Base-by-base conservation (phyloP, 2,888 invertebrate genomes). In the Agrotis clavis region DNA sequence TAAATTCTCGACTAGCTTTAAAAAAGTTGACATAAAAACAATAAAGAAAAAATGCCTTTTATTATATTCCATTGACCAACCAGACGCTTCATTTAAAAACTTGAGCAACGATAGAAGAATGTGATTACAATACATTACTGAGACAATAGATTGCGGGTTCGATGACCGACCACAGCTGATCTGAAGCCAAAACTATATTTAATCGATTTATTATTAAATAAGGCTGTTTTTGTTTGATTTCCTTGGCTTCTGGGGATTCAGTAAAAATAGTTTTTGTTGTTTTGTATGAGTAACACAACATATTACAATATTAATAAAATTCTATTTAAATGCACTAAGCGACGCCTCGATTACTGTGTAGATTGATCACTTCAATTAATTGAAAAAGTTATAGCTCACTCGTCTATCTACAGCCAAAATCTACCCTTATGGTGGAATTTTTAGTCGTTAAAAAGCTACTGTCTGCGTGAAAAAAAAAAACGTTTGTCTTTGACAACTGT, bases 51-150 rank as follows among this genome's bases (percentile, higher is more conserved):
- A 51, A 67, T 3, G n/a, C 64, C 11, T 56, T 77, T 76, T 71
- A 69, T 67, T 60, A 68, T 47, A 64, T 61, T 50, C 65, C n/a
- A 64, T 71, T 78, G 61, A 70, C 71, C 74, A 79, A 72, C 35
- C 59, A 63, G 66, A 69, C 79, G 54, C 48, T 78, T 82, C 53
- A 50, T 75, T 83, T 77, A 54, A 80, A 85, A 85, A 85, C 82
- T 86, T 85, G 86, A 75, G 86, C 86, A 85, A 86, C 71, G 69
- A 50, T 67, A 14, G 68, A 81, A 72, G 82, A 79, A 84, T 86
- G 56, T 68, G 61, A 85, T 86, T 84, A 86, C 86, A 85, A 86
- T 86, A 85, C 79, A 86, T 84, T 83, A 82, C 35, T 62, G 64
- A 86, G 57, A 86, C 85, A 86, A 86, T 86, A 83, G 81, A 75